Percentiles rank a stretch among this genome's conserved stretches.
Conservation (phyloP, 2,888 invertebrate genomes). For the Keiferia lycopersicella region DNA sequence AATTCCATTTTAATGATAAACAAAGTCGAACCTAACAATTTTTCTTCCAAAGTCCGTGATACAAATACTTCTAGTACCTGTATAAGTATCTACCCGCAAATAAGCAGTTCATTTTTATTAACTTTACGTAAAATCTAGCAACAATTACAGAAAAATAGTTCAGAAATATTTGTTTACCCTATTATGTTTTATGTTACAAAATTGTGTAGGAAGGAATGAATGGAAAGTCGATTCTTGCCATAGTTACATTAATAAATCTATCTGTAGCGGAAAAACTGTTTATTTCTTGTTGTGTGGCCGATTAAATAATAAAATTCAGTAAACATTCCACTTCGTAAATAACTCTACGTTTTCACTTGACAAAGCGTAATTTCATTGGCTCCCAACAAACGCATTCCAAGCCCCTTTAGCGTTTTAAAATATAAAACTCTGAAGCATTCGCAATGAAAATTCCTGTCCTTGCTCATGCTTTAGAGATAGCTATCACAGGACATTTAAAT, state of each 20-base stretch:
- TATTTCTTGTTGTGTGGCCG: too few species aligned
- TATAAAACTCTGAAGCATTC: background rate
- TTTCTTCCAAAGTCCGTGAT: background rate
- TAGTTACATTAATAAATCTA: background rate
- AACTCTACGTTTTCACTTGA: background rate
- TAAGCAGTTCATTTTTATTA: too few species aligned
- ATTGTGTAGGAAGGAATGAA: too few species aligned
- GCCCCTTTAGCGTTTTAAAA: slow-evolving; percentile 2
- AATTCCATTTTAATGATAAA: background rate
- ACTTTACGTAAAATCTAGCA: background rate
- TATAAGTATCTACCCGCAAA: background rate
- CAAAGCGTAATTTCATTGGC: background rate
- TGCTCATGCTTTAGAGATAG: background rate
- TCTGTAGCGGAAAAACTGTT: too few species aligned
- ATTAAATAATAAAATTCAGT: background rate
- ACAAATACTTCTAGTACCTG: background rate
- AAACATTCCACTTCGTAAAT: background rate
- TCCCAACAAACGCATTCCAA: background rate
- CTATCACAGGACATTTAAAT: background rate
- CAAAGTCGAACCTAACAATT: too few species aligned
- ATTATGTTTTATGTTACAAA: background rate
- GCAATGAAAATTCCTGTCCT: slow-evolving; percentile 13
- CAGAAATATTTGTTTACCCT: too few species aligned
- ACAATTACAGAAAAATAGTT: background rate
- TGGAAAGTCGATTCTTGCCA: too few species aligned